Evolutionary conservation across 2,888 invertebrate genomes (phyloP).

Genomic region (Rapana venosa): DNA sequence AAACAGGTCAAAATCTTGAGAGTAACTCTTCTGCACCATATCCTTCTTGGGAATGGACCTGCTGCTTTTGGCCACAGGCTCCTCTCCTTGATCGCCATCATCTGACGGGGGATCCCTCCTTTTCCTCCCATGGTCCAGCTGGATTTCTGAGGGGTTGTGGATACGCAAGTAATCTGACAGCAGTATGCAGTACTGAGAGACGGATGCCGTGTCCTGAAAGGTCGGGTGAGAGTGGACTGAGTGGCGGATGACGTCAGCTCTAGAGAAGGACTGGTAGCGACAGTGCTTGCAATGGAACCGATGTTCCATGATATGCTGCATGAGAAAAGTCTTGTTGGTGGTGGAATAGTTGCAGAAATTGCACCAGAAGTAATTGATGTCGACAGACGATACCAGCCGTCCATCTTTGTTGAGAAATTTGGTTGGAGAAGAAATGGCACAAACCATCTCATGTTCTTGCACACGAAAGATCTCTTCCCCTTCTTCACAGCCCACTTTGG

Average conservation of each 20-base stretch:
- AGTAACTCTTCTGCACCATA: neutral
- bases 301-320: conserved; percentile 68
- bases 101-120: neutral
- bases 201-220: conserved; percentile 57
- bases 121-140: conserved; percentile 17
- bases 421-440: conserved; percentile 65
- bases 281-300: conserved; percentile 70
- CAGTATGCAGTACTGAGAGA: conserved; percentile 65
- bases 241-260: conserved; percentile 69
- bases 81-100: neutral
- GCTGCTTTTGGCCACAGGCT: conserved; percentile 33
- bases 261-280: conserved; percentile 68
- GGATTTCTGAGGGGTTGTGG: conserved; percentile 17
- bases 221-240: conserved; percentile 59
- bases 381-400: conserved; percentile 58
- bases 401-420: conserved; percentile 57
- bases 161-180: conserved; percentile 62
- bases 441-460: conserved; percentile 64
- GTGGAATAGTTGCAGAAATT: conserved; percentile 69
- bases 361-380: conserved; percentile 70
- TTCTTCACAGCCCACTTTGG: conserved; percentile 54
- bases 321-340: conserved; percentile 58
- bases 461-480: conserved; percentile 54
- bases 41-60: neutral
- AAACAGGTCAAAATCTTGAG: conserved; percentile 56